Conservation (phyloP, 1,140 invertebrate species). For the Drosophila subobscura region DNA sequence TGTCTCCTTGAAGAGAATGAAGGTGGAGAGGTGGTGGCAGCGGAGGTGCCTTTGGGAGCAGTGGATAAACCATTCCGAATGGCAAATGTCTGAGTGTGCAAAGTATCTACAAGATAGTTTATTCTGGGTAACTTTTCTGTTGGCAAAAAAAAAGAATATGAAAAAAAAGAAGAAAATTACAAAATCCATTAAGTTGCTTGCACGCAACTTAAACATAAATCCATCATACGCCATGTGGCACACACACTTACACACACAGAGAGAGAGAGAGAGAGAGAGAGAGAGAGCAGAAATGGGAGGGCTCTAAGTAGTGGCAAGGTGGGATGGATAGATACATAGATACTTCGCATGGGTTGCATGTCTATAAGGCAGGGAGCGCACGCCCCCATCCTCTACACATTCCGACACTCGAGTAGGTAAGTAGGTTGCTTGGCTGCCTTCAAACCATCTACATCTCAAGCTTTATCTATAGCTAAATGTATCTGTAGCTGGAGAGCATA, state of each 20-base stretch:
- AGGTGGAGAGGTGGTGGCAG: slow-evolving; percentile 9
- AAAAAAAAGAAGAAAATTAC: slow-evolving; percentile 64
- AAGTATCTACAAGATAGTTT: slow-evolving; percentile 57
- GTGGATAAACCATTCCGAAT: slow-evolving; percentile 50
- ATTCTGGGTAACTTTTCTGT: slow-evolving; percentile 60
- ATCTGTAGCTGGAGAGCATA: not conserved
- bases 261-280: slow-evolving; percentile 26
- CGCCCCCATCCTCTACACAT: slow-evolving; percentile 45
- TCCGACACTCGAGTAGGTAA: slow-evolving; percentile 79
- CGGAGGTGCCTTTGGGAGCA: not conserved
- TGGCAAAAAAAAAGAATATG: slow-evolving; percentile 17
- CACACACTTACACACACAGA: slow-evolving; percentile 42
- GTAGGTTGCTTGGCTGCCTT: slow-evolving; percentile 74
- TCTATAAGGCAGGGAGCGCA: slow-evolving; percentile 6
- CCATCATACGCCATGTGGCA: slow-evolving; percentile 80
- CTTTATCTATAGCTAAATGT: slow-evolving; percentile 3
- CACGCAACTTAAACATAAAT: slow-evolving; percentile 82
- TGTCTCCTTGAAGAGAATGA: slow-evolving; percentile 43
- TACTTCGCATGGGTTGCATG: slow-evolving; percentile 41
- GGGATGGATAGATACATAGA: slow-evolving; percentile 17
- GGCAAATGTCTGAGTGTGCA: slow-evolving; percentile 17
- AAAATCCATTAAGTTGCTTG: slow-evolving; percentile 82
- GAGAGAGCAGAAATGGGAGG: slow-evolving; percentile 18
- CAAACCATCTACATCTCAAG: slow-evolving; percentile 31
- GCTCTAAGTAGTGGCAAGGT: slow-evolving; percentile 17